These are phyloP conservation scores for Phenganax subtilis DNA, from an alignment of 92 coral and sea anemone species.

Conservation along the genomic window DNA sequence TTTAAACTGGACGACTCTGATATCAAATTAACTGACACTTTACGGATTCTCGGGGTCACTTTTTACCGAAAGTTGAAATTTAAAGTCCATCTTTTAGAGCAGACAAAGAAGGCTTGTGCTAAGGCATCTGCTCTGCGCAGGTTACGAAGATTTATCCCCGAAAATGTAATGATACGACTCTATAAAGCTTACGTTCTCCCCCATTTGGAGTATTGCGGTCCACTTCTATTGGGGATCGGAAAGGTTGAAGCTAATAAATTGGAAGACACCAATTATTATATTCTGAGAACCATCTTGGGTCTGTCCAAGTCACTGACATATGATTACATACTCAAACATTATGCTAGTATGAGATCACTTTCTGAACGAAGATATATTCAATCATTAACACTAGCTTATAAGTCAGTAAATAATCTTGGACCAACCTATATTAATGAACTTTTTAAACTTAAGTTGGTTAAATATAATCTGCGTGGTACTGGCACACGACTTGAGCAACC, in stretches of 20 bases:
- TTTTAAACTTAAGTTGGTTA: background rate
- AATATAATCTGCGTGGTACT: conserved; percentile 14
- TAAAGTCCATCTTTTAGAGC: conserved; percentile 33
- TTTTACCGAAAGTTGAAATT: conserved; percentile 36
- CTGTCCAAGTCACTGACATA: conserved; percentile 21
- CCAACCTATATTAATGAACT: conserved; percentile 36
- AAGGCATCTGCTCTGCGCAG: conserved; percentile 26
- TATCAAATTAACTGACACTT: conserved; percentile 40
- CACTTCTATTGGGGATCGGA: conserved; percentile 32
- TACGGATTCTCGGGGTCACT: conserved; percentile 51
- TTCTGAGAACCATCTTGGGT: conserved; percentile 30
- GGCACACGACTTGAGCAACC: conserved; percentile 8
- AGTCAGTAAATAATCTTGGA: conserved; percentile 19
- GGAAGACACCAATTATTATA: conserved; percentile 41
- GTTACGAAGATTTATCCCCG: conserved; percentile 24
- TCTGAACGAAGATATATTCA: conserved; percentile 20
- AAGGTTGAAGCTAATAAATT: conserved; percentile 19
- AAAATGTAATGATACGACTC: conserved; percentile 28
- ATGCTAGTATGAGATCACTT: conserved; percentile 18
- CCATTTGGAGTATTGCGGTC: background rate
- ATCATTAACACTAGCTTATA: conserved; percentile 19
- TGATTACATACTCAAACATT: conserved; percentile 1
- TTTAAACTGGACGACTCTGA: conserved; percentile 31
- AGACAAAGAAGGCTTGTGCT: conserved; percentile 29
- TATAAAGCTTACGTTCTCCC: conserved; percentile 10